Base-by-base conservation (phyloP, 2,113 vertebrate genomes). In the Zosterops lateralis region DNA sequence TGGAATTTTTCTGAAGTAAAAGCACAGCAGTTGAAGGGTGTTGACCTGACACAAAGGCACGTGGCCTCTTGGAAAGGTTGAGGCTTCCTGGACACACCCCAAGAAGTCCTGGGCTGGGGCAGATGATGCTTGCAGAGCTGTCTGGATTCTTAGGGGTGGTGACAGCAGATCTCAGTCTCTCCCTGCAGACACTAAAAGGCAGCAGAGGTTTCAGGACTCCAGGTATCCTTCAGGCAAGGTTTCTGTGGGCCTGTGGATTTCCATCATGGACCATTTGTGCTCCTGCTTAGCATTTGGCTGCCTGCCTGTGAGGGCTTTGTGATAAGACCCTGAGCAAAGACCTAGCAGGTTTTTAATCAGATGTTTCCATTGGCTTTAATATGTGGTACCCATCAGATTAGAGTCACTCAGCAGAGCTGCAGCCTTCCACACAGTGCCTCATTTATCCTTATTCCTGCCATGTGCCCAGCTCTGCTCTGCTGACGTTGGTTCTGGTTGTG, bases 281-380 rank as follows among this genome's bases (percentile, higher is more conserved):
- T 85, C 66, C 57, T 71, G 61, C 72, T 28, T 32, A 80, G 68
- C 31, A 8, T 40, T 87, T 90, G 82, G 92, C 95, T 82, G 86
- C 22, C 53, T 87, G 86, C 80, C 89, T 65, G 1, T 12, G 70
- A 53, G 5, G 1, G 57, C 68, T 90, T 50, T 67, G 73, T 61
- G 92, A 84, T 60, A 86, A 94, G 65, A 28, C 58, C 44, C 51
- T 8, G 47, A 53, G 51, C 84, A 94, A 72, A 91, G 92, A 73
- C 28, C n/a, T n/a, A 42, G 64, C 47, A 22, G 64, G 72, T 68
- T 91, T 94, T 93, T 93, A 92, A 95, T 92, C 36, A 92, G 28
- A 78, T 77, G 44, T 94, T 94, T 88, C 94, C 92, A 75, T 94
- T 78, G 44, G 25, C 45, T 96, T 95, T 93, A 90, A 87, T 95